Conservation (phyloP, 2,113 vertebrate genomes). For the Probosciger aterrimus region DNA sequence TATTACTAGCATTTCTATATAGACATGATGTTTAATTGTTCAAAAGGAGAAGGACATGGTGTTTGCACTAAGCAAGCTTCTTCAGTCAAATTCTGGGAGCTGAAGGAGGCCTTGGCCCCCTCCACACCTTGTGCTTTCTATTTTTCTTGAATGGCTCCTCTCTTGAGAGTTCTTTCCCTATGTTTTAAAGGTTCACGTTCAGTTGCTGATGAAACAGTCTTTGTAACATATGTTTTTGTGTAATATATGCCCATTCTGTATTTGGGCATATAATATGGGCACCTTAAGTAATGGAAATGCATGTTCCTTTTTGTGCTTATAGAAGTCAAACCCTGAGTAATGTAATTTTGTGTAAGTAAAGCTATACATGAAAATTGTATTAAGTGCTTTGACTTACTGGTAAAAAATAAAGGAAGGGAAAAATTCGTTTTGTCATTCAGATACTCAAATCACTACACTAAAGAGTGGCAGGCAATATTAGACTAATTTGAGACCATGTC, state of each 20-base stretch:
- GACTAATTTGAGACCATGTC: neutral
- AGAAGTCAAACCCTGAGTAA: slow-evolving; percentile 11
- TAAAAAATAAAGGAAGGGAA: neutral
- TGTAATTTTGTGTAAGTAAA: neutral
- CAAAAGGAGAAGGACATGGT: neutral
- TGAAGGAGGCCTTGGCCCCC: neutral
- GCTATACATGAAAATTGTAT: neutral
- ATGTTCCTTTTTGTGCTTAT: neutral
- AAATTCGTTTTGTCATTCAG: neutral
- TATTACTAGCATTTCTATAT: neutral
- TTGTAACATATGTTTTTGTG: neutral
- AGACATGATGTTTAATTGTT: neutral
- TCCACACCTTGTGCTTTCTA: neutral
- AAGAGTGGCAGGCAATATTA: neutral
- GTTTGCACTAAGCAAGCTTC: neutral
- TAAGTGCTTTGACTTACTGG: neutral
- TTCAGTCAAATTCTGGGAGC: neutral
- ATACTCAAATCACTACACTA: neutral
- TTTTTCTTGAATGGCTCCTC: neutral
- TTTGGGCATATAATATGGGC: neutral
- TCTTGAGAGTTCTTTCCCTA: neutral
- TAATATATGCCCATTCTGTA: neutral
- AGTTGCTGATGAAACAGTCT: neutral
- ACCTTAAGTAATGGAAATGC: neutral
- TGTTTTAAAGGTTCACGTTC: neutral